Evolutionary conservation across 1,140 invertebrate species (phyloP).

Genomic region (Delia radicum): DNA sequence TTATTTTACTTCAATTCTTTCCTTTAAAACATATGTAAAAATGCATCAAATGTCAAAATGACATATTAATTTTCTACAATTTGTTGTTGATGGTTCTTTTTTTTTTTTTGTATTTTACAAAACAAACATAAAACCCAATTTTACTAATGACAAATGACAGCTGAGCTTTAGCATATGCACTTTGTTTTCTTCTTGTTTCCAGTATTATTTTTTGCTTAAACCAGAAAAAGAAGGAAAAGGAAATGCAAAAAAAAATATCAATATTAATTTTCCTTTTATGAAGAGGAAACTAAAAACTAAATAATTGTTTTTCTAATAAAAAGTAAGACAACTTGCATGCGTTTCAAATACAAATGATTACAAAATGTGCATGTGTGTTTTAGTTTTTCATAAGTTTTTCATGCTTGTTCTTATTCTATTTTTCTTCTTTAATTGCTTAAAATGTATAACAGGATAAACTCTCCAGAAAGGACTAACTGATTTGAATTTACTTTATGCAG

Average conservation of each 20-base stretch:
- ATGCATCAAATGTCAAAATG: too few species aligned
- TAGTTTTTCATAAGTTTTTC: not conserved
- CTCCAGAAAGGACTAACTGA: not conserved
- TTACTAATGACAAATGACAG: too few species aligned
- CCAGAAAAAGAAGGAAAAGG: not conserved
- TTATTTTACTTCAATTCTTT: too few species aligned
- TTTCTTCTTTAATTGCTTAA: not conserved
- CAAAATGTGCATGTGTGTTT: not conserved
- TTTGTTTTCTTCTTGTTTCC: not conserved
- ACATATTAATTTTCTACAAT: too few species aligned
- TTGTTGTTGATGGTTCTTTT: too few species aligned
- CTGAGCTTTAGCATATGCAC: not conserved
- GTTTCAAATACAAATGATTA: not conserved
- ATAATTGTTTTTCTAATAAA: too few species aligned
- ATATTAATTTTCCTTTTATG: not conserved
- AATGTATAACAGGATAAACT: not conserved
- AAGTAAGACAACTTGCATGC: too few species aligned
- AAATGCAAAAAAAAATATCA: too few species aligned
- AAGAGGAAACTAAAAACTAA: not conserved
- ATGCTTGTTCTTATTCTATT: not conserved
- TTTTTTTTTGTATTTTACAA: too few species aligned
- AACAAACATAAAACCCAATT: too few species aligned
- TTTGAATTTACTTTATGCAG: too few species aligned
- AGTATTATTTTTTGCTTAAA: not conserved
- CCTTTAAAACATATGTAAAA: too few species aligned